A percentile compares a stretch with the other conserved stretches of the same genome.
Conservation (phyloP, 2,888 invertebrate genomes). For the Calliphora vomitoria region DNA sequence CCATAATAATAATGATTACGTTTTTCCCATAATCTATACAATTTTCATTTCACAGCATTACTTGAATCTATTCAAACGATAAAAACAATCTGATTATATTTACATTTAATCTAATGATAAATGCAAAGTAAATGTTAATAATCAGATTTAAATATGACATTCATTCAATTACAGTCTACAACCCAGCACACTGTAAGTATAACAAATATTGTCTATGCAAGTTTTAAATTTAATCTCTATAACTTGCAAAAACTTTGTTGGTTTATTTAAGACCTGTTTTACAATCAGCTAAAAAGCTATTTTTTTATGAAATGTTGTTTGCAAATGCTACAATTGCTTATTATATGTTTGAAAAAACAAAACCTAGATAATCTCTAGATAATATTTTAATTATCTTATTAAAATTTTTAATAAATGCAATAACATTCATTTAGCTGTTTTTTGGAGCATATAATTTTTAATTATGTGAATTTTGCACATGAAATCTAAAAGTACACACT, state of each 20-base stretch:
- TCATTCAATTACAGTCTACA: neutral
- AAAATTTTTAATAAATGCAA: neutral
- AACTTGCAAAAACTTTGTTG: too few species aligned
- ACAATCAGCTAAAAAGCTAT: too few species aligned
- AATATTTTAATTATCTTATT: conserved; percentile 37
- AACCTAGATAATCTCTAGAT: conserved; percentile 1
- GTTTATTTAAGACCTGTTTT: too few species aligned
- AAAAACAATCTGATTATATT: conserved; percentile 7
- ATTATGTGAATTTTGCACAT: conserved; percentile 3
- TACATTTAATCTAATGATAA: neutral
- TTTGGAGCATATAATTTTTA: conserved; percentile 53
- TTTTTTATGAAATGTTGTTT: neutral
- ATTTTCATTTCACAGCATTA: neutral
- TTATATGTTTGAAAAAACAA: neutral
- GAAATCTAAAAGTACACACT: neutral
- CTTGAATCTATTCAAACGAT: neutral
- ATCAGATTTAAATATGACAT: neutral
- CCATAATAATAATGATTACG: too few species aligned
- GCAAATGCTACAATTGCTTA: neutral
- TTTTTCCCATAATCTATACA: too few species aligned
- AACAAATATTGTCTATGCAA: too few species aligned
- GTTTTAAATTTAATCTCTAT: too few species aligned
- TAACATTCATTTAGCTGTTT: neutral
- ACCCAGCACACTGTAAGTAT: neutral
- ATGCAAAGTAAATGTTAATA: neutral